Evolutionary conservation across 2,888 invertebrate species (phyloP), one percentile per base, ranked within the genome.

Genomic region (Acanthococcus lagerstroemiae): DNA sequence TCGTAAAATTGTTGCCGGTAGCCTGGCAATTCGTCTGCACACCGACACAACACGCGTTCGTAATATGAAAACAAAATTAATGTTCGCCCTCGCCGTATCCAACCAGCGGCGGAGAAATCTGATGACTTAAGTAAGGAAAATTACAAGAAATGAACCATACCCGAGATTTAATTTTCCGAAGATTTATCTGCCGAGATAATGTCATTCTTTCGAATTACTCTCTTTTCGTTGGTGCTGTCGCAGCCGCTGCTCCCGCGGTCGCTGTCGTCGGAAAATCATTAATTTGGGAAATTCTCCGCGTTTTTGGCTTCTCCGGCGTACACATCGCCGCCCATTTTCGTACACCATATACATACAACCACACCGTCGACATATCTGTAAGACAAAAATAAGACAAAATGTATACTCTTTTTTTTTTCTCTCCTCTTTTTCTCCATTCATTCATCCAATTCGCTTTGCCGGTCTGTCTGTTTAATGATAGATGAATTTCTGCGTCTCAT

Each of bases 111-210:
- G 22, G 15, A 15, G 22, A 22, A 22, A 19, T 52, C 24, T 22
- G 52, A 52, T 52, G 52, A 22, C 52, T 52, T 24, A 24, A 52
- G 24, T 22, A 52, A 52, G 22, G 19, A 52, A 52, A 52, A n/a
- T 52, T 52, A 52, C n/a, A 19, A 52, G 52, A 22, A 52, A 52
- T 52, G 52, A 52, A 52, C 22, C 55, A 37, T 55, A 26, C 27
- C 17, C 57, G 57, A n/a, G n/a, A 57, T 57, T 57, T 57, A 57
- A 57, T 57, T 57, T 57, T 22, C 45, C 37, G n/a, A 19, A 57
- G 57, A 57, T 57, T 57, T 57, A 57, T 45, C 45, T 25, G 57
- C 19, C 44, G n/a, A 44, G 57, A 57, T 57, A 57, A 57, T 57
- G 45, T 57, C 57, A 44, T 57, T 37, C 57, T 57, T 44, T 37